Evolutionary conservation across 1,140 invertebrate genomes (phyloP).

Genomic region (Brachionus asplanchnoidis): DNA sequence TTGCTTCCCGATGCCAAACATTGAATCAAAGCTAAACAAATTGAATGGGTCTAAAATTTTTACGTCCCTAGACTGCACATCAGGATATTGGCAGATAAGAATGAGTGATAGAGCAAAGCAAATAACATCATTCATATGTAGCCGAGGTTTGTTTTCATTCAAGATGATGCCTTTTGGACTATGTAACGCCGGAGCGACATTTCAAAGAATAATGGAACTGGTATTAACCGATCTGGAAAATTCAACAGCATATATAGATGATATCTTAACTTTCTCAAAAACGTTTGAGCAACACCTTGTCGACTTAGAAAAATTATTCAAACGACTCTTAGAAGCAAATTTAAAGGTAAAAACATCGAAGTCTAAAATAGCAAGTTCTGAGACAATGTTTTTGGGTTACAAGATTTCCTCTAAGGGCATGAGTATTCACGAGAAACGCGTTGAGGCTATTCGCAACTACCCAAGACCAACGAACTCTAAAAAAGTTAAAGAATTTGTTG

Average conservation of each 20-base stretch:
- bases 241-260: constrained; percentile 57
- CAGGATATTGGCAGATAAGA: constrained; percentile 52
- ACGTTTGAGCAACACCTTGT: constrained; percentile 54
- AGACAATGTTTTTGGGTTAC: neutral
- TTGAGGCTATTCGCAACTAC: constrained; percentile 31
- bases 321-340: constrained; percentile 46
- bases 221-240: constrained; percentile 48
- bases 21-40: neutral
- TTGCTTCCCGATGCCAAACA: constrained; percentile 19
- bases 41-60: constrained; percentile 43
- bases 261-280: constrained; percentile 55
- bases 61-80: constrained; percentile 49
- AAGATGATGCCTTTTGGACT: constrained; percentile 55
- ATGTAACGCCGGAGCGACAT: constrained; percentile 53
- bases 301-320: constrained; percentile 50
- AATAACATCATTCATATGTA: constrained; percentile 44
- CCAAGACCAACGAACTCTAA: constrained; percentile 45
- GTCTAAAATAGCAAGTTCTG: neutral
- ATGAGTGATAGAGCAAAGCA: constrained; percentile 46
- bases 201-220: constrained; percentile 59
- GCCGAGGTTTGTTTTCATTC: neutral
- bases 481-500: constrained; percentile 45
- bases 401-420: neutral
- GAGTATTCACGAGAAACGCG: neutral
- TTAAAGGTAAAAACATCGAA: neutral